Percentiles rank a stretch among this genome's conserved stretches.
Conservation (phyloP, 2,888 invertebrate species). For the Agelastica alni region DNA sequence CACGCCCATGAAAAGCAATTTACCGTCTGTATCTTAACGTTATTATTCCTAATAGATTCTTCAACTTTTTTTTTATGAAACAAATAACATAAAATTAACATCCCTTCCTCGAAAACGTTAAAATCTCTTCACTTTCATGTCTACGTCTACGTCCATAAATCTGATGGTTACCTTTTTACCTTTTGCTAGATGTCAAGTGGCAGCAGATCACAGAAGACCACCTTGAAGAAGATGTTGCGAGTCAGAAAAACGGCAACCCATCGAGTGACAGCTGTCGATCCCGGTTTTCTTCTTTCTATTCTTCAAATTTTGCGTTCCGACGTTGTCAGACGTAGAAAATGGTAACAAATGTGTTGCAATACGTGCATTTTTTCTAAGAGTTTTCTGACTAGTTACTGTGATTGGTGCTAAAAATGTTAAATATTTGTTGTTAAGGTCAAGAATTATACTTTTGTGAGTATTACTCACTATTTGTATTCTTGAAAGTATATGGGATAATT, state of each 20-base stretch:
- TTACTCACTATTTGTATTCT: too few species aligned
- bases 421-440: too few species aligned
- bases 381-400: too few species aligned
- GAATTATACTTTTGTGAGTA: too few species aligned
- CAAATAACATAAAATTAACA: conserved; percentile 29
- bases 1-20: too few species aligned
- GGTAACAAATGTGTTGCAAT: not conserved
- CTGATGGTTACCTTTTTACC: conserved; percentile 25
- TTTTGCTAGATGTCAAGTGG: conserved; percentile 34
- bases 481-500: too few species aligned
- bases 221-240: conserved; percentile 51
- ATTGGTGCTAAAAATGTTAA: too few species aligned
- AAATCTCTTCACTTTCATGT: conserved; percentile 20
- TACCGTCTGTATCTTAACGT: too few species aligned
- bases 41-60: conserved; percentile 15
- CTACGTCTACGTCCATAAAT: conserved; percentile 26
- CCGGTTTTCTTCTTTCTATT: conserved; percentile 4
- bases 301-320: not conserved
- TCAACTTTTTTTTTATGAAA: conserved; percentile 22
- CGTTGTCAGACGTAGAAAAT: not conserved
- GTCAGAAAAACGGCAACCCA: conserved; percentile 48
- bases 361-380: not conserved
- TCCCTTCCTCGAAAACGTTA: conserved; percentile 32
- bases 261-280: conserved; percentile 51
- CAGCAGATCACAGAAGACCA: conserved; percentile 39